Base-by-base conservation (phyloP, 2,797 vertebrate genomes). In the Emydoidea blandingii region DNA sequence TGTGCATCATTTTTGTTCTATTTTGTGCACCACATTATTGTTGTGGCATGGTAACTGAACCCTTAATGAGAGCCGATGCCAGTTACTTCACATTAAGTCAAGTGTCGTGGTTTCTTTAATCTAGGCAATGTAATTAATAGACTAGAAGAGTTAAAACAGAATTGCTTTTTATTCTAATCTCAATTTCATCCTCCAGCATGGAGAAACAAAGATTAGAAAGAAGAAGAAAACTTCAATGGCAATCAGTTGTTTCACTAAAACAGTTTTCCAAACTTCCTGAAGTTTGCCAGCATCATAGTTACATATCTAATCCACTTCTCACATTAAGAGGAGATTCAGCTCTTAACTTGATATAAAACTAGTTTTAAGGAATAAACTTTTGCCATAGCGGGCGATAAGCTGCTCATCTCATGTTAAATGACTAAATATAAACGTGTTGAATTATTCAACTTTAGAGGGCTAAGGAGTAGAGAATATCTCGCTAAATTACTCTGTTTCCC, bases 401-500 rank as follows among this genome's bases (percentile, higher is more conserved):
- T 79, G 37, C 5, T n/a, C n/a, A 59, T 83, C 65, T 0, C 34
- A 54, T 11, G 82, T 84, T 56, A 86, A 56, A 16, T 88, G 44
- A 6, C 25, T 50, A n/a, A 12, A 21, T 29, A 85, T 50, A 16
- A 85, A 19, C 0, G 0, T 25, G 76, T 68, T 1, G 7, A 37
- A 78, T 95, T 44, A 68, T 90, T 94, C 78, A 3, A 5, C 53
- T 87, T 56, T 34, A 50, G 88, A 87, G 11, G 49, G 78, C 76
- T 85, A 79, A 93, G 74, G 5, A 86, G 5, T 57, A 90, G 90
- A 92, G 91, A 93, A 72, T 56, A 3, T 11, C 47, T 91, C 57
- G 56, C n/a, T 85, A 7, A 53, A 5, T 91, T 50, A 87, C 19
- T 72, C n/a, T 92, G n/a, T 92, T 93, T 95, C 31, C 76, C 88